Base-by-base conservation (phyloP, 2,888 invertebrate species). In the Leuctra nigra region DNA sequence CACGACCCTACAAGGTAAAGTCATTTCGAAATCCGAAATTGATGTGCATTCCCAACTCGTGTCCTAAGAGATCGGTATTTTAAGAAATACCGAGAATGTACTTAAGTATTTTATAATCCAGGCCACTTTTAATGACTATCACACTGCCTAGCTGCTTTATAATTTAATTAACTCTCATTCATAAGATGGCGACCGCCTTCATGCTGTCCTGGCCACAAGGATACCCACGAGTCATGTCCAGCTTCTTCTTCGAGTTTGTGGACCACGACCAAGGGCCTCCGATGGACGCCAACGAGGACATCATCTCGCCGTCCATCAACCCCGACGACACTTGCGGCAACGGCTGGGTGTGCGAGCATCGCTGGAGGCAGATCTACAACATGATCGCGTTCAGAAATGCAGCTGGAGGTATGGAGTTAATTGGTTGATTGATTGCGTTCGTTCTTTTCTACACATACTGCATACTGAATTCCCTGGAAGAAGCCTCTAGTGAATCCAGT, bases 201-300 rank as follows among this genome's bases (percentile, higher is more conserved):
- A 90, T 87, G 81, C 75, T 96, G 70, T 91, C 93, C 0, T 86
- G 87, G 77, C 84, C 89, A 0, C 91, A 89, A 63, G 89, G 89
- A 1, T 76, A 80, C 57, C 82, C 89, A 0, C 80, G 88, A 47
- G 72, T 94, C 53, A 91, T 96, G 88, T 92, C 92, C 68, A 91
- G 92, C 62, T 95, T 81, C 67, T 66, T 69, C 0, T 95, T 91
- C 70, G 67, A 69, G 0, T n/a, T n/a, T n/a, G n/a, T n/a, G n/a
- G 63, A 80, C 56, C 64, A 62, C 4, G 66, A 72, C 56, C 75
- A 75, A 64, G 87, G 86, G 11, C 88, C 90, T 1, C 90, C 91
- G 0, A 76, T 77, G 66, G 83, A 86, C 61, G 66, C 63, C 3
- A 68, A 74, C n/a, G 82, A 78, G 7, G 79, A 83, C 58, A 80